These are phyloP conservation scores for Diachrysia chrysitis DNA, from an alignment of 2,888 invertebrate species.

Conservation along the genomic window DNA sequence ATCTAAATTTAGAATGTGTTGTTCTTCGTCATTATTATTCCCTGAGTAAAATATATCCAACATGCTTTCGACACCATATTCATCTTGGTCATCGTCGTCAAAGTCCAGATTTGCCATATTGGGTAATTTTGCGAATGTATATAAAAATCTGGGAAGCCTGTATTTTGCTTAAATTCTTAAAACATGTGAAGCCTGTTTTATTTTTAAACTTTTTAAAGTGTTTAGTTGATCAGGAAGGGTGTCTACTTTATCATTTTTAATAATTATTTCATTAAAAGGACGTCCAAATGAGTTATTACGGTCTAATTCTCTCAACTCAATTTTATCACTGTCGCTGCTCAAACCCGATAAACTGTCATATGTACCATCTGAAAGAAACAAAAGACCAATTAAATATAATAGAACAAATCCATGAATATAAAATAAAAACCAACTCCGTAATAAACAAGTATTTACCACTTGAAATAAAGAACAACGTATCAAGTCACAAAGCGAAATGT, in stretches of 20 bases:
- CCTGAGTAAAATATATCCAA: not conserved
- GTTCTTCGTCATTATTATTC: not conserved
- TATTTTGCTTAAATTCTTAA: not conserved
- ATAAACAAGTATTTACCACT: too few species aligned
- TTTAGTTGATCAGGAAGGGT: not conserved
- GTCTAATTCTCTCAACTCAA: not conserved
- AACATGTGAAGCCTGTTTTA: not conserved
- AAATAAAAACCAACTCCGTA: too few species aligned
- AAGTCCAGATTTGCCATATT: not conserved
- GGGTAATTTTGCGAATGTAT: not conserved
- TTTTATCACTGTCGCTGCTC: not conserved
- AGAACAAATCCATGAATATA: too few species aligned
- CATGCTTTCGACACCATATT: not conserved
- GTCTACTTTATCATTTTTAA: not conserved
- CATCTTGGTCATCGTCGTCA: not conserved
- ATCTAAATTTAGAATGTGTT: not conserved
- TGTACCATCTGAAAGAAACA: conserved; percentile 1
- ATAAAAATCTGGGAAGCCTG: not conserved
- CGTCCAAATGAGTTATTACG: not conserved
- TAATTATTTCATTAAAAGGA: not conserved
- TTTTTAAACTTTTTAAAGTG: not conserved
- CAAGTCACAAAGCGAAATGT: not conserved
- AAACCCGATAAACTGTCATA: not conserved
- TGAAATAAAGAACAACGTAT: not conserved
- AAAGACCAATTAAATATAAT: not conserved